These are phyloP conservation scores for Drosophila imparisetae DNA, from an alignment of 2,888 invertebrate genomes.

Conservation along the genomic window DNA sequence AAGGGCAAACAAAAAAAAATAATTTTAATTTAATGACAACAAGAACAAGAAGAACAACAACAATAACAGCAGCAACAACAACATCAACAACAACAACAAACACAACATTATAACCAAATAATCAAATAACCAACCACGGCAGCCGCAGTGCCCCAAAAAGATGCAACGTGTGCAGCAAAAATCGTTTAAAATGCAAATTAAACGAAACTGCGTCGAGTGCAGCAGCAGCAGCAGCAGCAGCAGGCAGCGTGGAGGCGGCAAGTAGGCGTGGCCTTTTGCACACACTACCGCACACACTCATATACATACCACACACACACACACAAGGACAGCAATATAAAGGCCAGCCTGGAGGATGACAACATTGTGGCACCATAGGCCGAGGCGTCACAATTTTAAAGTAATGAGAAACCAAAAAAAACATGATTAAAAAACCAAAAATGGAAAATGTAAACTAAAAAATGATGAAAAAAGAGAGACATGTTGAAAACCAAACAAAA, in stretches of 20 bases:
- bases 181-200: constrained; percentile 81
- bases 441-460: constrained; percentile 23
- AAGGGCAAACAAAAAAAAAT: constrained; percentile 60
- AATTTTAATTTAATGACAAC: constrained; percentile 75
- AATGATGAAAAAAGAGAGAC: constrained; percentile 24
- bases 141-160: constrained; percentile 52
- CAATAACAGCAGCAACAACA: constrained; percentile 31
- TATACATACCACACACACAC: constrained; percentile 10
- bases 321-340: constrained; percentile 44
- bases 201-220: constrained; percentile 64
- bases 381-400: constrained; percentile 62
- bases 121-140: constrained; percentile 53
- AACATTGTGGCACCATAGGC: constrained; percentile 47
- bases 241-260: constrained; percentile 20
- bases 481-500: constrained; percentile 36
- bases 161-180: constrained; percentile 79
- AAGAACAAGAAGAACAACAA: constrained; percentile 43
- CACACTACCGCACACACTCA: constrained; percentile 11
- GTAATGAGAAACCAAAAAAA: constrained; percentile 65
- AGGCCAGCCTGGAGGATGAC: constrained; percentile 58
- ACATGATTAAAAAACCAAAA: constrained; percentile 15
- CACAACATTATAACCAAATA: constrained; percentile 56
- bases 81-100: constrained; percentile 50
- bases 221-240: constrained; percentile 46
- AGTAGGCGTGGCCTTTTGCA: constrained; percentile 55